These are phyloP conservation scores for Pachymerium ferrugineum DNA, from an alignment of 2,888 invertebrate species.

Conservation along the genomic window DNA sequence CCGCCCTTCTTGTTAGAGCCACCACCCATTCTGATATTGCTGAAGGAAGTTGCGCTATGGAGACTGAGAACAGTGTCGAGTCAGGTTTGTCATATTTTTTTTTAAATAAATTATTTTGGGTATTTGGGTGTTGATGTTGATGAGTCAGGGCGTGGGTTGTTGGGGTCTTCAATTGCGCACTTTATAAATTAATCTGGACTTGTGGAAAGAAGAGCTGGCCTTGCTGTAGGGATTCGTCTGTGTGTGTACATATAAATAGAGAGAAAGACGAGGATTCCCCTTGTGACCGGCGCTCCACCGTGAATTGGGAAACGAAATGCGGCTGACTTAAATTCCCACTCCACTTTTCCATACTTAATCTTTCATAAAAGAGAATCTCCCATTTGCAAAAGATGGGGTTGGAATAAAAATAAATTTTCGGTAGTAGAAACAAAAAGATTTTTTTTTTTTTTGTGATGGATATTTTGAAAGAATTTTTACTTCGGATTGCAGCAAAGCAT, in stretches of 20 bases:
- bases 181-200: conserved; percentile 7
- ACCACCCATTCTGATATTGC: conserved; percentile 1
- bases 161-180: not conserved
- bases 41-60: conserved; percentile 34
- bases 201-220: not conserved
- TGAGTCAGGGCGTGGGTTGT: not conserved
- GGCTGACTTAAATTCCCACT: conserved; percentile 25
- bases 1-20: conserved; percentile 22
- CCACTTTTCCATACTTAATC: conserved; percentile 27
- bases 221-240: too few species aligned
- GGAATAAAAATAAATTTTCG: not conserved
- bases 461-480: too few species aligned
- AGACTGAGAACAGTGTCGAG: conserved; percentile 37
- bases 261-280: not conserved
- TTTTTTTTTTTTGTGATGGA: too few species aligned
- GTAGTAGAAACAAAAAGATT: not conserved
- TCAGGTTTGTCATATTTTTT: conserved; percentile 33
- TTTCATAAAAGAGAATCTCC: conserved; percentile 22
- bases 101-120: too few species aligned
- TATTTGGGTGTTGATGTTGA: not conserved
- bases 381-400: conserved; percentile 16
- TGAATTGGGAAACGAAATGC: conserved; percentile 27
- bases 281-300: conserved; percentile 1
- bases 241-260: too few species aligned
- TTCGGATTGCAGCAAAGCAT: too few species aligned